These are phyloP conservation scores for Podabrus alpinus DNA, from an alignment of 2,888 invertebrate genomes.

Conservation along the genomic window DNA sequence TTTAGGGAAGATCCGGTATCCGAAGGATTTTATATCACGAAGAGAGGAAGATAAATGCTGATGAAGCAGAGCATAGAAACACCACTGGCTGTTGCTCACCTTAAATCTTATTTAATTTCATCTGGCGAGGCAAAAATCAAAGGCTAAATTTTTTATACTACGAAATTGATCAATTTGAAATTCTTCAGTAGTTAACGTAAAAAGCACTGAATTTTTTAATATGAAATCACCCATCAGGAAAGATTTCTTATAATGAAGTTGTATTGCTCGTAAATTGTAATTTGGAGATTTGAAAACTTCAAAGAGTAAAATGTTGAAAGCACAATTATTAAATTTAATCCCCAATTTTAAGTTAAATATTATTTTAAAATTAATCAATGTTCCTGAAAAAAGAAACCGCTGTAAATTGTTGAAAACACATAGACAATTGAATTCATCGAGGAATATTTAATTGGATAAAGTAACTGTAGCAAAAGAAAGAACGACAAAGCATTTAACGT, in stretches of 20 bases:
- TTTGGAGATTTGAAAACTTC: background rate
- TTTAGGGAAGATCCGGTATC: no score
- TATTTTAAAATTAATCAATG: background rate
- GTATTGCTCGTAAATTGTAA: background rate
- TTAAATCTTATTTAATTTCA: no score
- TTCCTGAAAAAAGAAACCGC: background rate
- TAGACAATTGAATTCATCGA: conserved; percentile 27
- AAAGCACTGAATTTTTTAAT: background rate
- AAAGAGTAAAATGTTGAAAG: background rate
- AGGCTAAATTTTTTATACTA: no score
- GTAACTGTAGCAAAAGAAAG: conserved; percentile 30
- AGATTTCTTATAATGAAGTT: background rate
- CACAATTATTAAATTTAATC: background rate
- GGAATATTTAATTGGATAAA: conserved; percentile 38
- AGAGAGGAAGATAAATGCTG: no score
- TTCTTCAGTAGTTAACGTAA: background rate
- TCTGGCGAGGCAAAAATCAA: no score
- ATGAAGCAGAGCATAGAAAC: no score
- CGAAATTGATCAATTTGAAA: background rate
- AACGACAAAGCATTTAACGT: conserved; percentile 36
- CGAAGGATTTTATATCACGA: no score
- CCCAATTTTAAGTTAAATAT: background rate
- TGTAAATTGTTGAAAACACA: conserved; percentile 27
- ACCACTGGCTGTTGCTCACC: no score
- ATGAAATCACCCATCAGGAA: background rate